phyloP scores from a whole-genome alignment of 2,797 vertebrate species.

The Sebastiscus tertius region DNA sequence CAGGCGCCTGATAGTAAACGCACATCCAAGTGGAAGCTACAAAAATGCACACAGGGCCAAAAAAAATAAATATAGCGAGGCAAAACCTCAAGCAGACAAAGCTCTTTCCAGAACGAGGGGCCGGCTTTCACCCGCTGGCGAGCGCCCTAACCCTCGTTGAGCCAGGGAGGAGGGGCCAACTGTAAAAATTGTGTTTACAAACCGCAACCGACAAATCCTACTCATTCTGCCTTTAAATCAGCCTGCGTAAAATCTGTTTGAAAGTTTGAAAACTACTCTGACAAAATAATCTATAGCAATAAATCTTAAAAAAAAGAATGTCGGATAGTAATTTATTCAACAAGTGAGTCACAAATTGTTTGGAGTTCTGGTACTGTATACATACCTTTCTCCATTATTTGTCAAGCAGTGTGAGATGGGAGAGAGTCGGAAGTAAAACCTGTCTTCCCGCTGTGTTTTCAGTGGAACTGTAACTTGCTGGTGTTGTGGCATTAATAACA shows the following conservation, averaged over 20 bases:
- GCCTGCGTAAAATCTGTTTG: background rate
- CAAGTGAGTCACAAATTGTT: background rate
- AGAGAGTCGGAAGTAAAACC: slow-evolving; percentile 15
- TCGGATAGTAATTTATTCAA: background rate
- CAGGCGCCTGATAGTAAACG: background rate
- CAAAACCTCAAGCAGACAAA: background rate
- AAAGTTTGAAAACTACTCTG: background rate
- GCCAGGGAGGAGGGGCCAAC: background rate
- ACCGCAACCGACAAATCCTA: background rate
- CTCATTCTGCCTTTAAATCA: background rate
- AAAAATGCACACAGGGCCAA: too few species aligned
- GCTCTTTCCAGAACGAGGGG: background rate
- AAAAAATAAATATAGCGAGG: background rate
- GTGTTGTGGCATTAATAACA: slow-evolving; percentile 14
- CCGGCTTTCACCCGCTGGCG: background rate
- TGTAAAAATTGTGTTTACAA: background rate
- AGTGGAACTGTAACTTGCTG: background rate
- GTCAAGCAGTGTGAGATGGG: background rate
- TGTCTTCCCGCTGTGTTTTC: slow-evolving; percentile 32
- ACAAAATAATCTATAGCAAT: background rate
- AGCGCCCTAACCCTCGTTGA: too few species aligned
- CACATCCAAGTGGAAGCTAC: background rate
- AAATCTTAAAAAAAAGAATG: background rate
- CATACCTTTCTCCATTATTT: background rate
- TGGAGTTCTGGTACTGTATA: background rate